Percentiles rank a stretch among this genome's conserved stretches.
These are phyloP conservation scores for Euura lappo DNA, from an alignment of 1,140 invertebrate species.

Conservation along the genomic window DNA sequence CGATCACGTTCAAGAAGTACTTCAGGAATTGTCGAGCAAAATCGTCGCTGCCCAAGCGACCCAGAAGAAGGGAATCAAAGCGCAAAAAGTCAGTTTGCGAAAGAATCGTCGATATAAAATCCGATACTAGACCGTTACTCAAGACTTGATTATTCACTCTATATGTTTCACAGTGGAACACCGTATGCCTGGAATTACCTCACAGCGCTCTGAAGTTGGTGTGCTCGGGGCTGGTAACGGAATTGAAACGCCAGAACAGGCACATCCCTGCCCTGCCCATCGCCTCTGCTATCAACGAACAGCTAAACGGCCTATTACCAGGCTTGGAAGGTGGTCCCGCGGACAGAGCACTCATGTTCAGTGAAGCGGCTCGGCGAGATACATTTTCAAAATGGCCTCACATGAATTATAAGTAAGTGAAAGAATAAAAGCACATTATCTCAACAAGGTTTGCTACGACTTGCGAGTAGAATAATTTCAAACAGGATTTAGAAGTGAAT, in stretches of 20 bases:
- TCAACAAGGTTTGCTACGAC: background rate
- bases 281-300: slow-evolving; percentile 86
- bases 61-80: slow-evolving; percentile 83
- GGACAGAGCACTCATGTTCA: slow-evolving; percentile 83
- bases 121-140: slow-evolving; percentile 9
- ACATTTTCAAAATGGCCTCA: slow-evolving; percentile 95
- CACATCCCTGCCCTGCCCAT: slow-evolving; percentile 85
- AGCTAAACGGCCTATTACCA: slow-evolving; percentile 77
- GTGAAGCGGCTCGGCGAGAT: slow-evolving; percentile 85
- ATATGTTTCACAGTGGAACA: slow-evolving; percentile 78
- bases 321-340: slow-evolving; percentile 59
- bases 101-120: slow-evolving; percentile 3
- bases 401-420: slow-evolving; percentile 91
- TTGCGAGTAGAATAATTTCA: no score
- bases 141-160: slow-evolving; percentile 19
- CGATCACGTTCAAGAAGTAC: slow-evolving; percentile 77
- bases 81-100: slow-evolving; percentile 70
- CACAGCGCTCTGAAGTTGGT: slow-evolving; percentile 79
- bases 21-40: slow-evolving; percentile 77
- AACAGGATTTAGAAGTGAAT: no score
- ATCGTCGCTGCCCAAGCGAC: slow-evolving; percentile 74
- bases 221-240: slow-evolving; percentile 77
- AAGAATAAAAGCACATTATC: background rate
- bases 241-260: slow-evolving; percentile 81
- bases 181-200: slow-evolving; percentile 81